A percentile compares a stretch with the other conserved stretches of the same genome.
phyloP scores from a whole-genome alignment of 2,888 invertebrate species.

The Microplitis manilae region DNA sequence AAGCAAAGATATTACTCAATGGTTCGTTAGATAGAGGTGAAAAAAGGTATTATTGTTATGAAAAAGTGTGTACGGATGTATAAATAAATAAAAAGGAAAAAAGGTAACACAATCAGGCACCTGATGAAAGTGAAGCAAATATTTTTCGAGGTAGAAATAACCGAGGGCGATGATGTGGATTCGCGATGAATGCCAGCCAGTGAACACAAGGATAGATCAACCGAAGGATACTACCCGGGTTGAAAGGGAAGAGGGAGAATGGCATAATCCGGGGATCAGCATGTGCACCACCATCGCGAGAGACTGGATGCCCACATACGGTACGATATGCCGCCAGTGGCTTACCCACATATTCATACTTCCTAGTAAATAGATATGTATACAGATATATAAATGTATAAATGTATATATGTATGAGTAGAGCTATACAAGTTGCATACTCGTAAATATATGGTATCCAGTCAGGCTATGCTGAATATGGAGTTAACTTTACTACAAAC shows the following conservation, averaged over 20 bases:
- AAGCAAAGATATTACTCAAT: neutral
- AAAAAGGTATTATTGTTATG: neutral
- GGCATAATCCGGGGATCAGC: slow-evolving; percentile 28
- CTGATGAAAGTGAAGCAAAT: slow-evolving; percentile 13
- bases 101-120: neutral
- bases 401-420: too few relatives aligned
- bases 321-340: neutral
- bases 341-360: slow-evolving; percentile 3
- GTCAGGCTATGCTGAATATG: too few relatives aligned
- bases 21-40: neutral
- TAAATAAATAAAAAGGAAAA: neutral
- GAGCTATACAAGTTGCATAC: too few relatives aligned
- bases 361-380: neutral
- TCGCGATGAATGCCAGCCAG: slow-evolving; percentile 31
- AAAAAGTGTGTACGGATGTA: neutral
- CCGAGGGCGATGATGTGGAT: slow-evolving; percentile 21
- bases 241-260: slow-evolving; percentile 1
- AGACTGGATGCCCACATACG: neutral
- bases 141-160: slow-evolving; percentile 17
- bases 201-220: slow-evolving; percentile 8
- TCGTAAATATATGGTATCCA: too few relatives aligned
- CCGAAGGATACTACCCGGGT: neutral
- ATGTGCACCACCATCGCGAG: slow-evolving; percentile 29
- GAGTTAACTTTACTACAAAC: too few relatives aligned
- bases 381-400: too few relatives aligned